Percentiles rank a stretch among this genome's conserved stretches.
Evolutionary conservation across 2,888 invertebrate species (phyloP).

Genomic region (Drosophila seclusa): DNA sequence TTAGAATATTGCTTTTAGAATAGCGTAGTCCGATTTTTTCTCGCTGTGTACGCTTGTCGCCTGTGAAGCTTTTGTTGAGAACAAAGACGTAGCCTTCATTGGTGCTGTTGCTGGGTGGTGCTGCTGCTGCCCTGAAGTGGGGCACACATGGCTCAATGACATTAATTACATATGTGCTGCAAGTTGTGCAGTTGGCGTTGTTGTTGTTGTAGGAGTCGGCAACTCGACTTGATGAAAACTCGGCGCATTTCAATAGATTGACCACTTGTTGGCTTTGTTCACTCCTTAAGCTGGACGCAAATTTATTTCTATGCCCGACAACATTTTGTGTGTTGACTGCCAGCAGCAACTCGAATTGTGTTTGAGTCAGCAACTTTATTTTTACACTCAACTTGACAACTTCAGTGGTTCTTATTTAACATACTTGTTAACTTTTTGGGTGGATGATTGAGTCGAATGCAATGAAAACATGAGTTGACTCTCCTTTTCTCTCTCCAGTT

Average conservation of each 20-base stretch:
- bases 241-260: slow-evolving; percentile 27
- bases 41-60: background rate
- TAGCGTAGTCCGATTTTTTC: background rate
- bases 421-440: slow-evolving; percentile 1
- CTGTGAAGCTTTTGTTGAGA: slow-evolving; percentile 8
- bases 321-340: slow-evolving; percentile 2
- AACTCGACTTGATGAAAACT: slow-evolving; percentile 9
- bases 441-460: slow-evolving; percentile 2
- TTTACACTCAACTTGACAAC: slow-evolving; percentile 15
- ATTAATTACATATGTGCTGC: slow-evolving; percentile 37
- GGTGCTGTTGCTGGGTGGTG: slow-evolving; percentile 6
- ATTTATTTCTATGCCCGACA: slow-evolving; percentile 11
- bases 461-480: background rate
- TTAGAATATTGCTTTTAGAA: too few relatives aligned
- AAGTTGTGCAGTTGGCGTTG: slow-evolving; percentile 1
- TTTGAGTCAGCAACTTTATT: slow-evolving; percentile 20
- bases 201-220: background rate
- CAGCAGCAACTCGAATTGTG: slow-evolving; percentile 20
- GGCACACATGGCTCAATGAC: slow-evolving; percentile 54
- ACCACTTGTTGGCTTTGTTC: slow-evolving; percentile 27
- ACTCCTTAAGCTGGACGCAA: slow-evolving; percentile 1
- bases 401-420: slow-evolving; percentile 10
- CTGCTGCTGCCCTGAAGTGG: slow-evolving; percentile 46
- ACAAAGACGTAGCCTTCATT: slow-evolving; percentile 40
- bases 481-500: background rate